Conservation (phyloP, 2,797 vertebrate genomes). For the Poeciliopsis presidionis region DNA sequence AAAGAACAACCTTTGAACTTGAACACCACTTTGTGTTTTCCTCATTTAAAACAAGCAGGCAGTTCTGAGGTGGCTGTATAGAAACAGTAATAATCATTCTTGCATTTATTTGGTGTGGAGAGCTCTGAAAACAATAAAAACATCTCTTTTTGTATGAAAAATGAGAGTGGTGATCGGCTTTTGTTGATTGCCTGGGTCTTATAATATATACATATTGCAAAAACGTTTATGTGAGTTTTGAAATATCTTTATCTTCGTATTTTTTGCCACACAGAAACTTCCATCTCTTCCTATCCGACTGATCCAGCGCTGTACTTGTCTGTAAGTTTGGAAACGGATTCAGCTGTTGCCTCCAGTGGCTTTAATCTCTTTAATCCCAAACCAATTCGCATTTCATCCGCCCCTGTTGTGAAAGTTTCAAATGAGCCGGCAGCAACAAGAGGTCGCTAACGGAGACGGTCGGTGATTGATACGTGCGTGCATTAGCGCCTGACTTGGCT, state of each 20-base stretch:
- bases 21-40: background rate
- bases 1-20: background rate
- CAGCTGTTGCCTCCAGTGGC: background rate
- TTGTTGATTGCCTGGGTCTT: background rate
- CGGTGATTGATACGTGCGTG: slow-evolving; percentile 57
- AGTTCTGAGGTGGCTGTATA: background rate
- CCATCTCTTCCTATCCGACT: background rate
- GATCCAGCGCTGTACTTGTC: background rate
- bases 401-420: slow-evolving; percentile 34
- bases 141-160: background rate
- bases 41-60: background rate
- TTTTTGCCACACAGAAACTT: background rate
- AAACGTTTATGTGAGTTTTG: background rate
- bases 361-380: slow-evolving; percentile 30
- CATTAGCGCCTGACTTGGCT: slow-evolving; percentile 66
- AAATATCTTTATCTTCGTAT: background rate
- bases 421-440: slow-evolving; percentile 44
- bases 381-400: slow-evolving; percentile 44
- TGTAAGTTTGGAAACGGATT: slow-evolving; percentile 23
- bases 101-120: background rate
- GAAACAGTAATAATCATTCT: background rate
- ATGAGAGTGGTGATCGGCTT: background rate
- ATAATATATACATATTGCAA: background rate
- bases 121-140: background rate
- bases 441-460: slow-evolving; percentile 63